Evolutionary conservation across 2,113 vertebrate genomes (phyloP), one percentile per base, ranked within the genome.

Genomic region (Malaclemys terrapin): DNA sequence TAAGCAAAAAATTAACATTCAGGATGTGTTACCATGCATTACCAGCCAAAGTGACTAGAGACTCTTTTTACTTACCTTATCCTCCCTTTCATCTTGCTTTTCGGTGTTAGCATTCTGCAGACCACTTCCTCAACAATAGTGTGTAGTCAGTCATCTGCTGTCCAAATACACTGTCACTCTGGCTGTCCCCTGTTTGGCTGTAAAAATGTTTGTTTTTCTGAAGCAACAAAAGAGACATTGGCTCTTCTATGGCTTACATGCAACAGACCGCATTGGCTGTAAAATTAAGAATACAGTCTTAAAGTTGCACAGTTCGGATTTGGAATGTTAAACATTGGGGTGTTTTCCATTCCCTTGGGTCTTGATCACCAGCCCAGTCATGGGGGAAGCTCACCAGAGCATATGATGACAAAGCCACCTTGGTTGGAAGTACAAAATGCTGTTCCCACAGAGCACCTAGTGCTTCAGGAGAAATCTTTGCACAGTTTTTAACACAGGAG

Each of bases 291-390:
- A 38, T 38, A 17, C 17, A 38, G 19, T 22, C n/a, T 1, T 62
- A 65, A 84, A 19, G 49, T 93, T 88, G 38, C 29, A 57, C 13
- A 49, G 8, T 90, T 95, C 89, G 29, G 76, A 81, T 91, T 94
- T 93, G 72, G 91, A 90, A 72, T 76, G 20, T 38, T 86, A 35
- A 80, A 78, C 59, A 22, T n/a, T 65, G 14, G 65, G 6, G 9
- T 20, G n/a, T 38, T 38, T 72, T 17, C 19, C n/a, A 8, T 72
- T 38, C n/a, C 17, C 19, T 20, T 10, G n/a, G n/a, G n/a, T 72
- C 65, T 72, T n/a, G 19, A n/a, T 72, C 35, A 38, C n/a, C 19
- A 72, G 65, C 4, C 65, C n/a, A 38, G 65, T 72, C 35, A 10
- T 10, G 19, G 19, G n/a, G 19, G 5, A 69, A 10, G 19, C 17